Conservation (phyloP, 2,113 vertebrate genomes). For the Coptodon bakossiorum region DNA sequence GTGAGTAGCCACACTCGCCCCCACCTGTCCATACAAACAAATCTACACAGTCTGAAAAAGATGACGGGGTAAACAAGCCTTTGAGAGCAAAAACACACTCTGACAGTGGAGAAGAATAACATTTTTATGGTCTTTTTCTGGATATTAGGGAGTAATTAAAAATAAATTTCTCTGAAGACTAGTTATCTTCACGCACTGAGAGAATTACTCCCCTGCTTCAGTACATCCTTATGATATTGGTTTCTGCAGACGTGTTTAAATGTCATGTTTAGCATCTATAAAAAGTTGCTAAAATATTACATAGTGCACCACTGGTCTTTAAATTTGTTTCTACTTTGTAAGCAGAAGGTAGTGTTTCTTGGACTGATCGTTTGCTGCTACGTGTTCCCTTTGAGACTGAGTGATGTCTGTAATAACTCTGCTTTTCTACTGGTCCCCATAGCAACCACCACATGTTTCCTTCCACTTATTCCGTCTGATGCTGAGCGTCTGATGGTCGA, state of each 20-base stretch:
- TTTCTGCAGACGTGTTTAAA: not conserved
- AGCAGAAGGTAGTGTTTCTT: not conserved
- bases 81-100: not conserved
- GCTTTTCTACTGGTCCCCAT: conserved; percentile 63
- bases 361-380: conserved; percentile 9
- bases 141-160: not conserved
- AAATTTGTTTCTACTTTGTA: not conserved
- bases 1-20: conserved; percentile 65
- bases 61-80: not conserved
- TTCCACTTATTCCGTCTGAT: conserved; percentile 18
- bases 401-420: conserved; percentile 49
- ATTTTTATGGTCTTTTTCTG: not conserved
- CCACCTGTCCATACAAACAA: not conserved
- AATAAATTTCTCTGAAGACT: not conserved
- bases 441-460: conserved; percentile 51
- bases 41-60: not conserved
- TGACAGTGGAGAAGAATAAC: not conserved
- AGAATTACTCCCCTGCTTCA: not conserved
- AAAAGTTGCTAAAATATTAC: not conserved
- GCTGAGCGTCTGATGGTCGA: conserved; percentile 29
- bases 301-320: not conserved
- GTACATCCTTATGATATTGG: not conserved
- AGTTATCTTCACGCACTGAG: not conserved
- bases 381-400: conserved; percentile 43
- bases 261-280: not conserved